Conservation (phyloP, 2,888 invertebrate species). For the Frankliniella intonsa region DNA sequence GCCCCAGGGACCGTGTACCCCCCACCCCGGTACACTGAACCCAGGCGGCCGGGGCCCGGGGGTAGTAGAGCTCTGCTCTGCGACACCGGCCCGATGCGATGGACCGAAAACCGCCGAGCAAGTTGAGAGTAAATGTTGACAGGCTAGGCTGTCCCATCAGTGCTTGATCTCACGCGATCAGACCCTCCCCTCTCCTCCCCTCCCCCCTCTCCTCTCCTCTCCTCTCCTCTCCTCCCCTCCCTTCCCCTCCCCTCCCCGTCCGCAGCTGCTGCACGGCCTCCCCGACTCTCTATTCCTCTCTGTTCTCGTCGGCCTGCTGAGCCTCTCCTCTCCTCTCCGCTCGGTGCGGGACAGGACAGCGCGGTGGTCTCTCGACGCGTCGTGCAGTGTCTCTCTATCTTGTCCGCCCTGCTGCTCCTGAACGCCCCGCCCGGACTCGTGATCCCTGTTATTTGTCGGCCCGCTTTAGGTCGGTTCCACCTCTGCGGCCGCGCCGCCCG, state of each 20-base stretch:
- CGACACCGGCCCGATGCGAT: too few relatives aligned
- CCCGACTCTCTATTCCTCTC: neutral
- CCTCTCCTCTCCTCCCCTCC: conserved; percentile 28
- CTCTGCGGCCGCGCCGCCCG: neutral
- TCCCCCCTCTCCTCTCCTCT: neutral
- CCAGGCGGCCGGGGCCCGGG: too few relatives aligned
- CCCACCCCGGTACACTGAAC: too few relatives aligned
- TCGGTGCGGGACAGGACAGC: too few relatives aligned
- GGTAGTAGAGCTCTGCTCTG: too few relatives aligned
- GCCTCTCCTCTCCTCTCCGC: neutral
- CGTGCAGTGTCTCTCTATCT: neutral
- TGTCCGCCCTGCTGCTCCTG: neutral
- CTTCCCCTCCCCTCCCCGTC: conserved; percentile 9
- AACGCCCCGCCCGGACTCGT: too few relatives aligned
- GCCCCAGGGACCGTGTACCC: too few relatives aligned
- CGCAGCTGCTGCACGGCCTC: neutral
- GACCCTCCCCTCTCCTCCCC: neutral
- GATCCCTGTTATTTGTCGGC: neutral
- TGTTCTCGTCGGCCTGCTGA: neutral
- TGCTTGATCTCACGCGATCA: too few relatives aligned
- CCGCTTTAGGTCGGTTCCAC: neutral
- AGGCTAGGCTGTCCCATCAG: too few relatives aligned
- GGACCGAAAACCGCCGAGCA: too few relatives aligned
- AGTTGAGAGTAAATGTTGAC: too few relatives aligned
- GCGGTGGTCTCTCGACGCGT: neutral